Evolutionary conservation across 2,888 invertebrate genomes (phyloP).

Genomic region (Amiota communis): DNA sequence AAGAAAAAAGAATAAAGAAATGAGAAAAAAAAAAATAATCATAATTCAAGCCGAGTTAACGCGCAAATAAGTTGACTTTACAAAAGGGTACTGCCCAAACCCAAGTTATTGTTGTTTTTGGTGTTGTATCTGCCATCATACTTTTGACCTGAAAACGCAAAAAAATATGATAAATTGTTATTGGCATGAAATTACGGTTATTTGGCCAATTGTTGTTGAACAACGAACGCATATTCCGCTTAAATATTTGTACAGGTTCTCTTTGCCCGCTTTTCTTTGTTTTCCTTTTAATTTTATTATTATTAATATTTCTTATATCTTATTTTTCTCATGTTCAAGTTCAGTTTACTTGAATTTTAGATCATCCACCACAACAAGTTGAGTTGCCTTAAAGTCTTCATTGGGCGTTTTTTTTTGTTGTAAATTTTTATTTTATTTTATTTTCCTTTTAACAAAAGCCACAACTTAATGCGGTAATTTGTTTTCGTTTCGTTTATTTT

Average conservation of each 20-base stretch:
- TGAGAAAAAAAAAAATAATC: not conserved
- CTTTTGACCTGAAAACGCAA: conserved; percentile 12
- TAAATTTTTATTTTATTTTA: not conserved
- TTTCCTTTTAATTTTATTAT: conserved; percentile 12
- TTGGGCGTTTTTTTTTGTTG: conserved; percentile 4
- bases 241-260: conserved; percentile 26
- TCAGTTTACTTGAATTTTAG: not conserved
- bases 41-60: not conserved
- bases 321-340: not conserved
- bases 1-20: not conserved
- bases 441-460: conserved; percentile 18
- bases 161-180: conserved; percentile 61
- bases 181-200: conserved; percentile 62
- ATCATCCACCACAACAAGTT: not conserved
- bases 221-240: conserved; percentile 19
- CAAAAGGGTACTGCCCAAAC: conserved; percentile 4
- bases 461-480: conserved; percentile 27
- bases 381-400: not conserved
- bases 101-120: not conserved
- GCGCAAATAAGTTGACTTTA: not conserved
- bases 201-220: conserved; percentile 33
- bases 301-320: not conserved
- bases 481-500: conserved; percentile 27
- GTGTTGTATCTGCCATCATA: not conserved
- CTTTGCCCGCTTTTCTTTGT: conserved; percentile 2